A percentile compares a stretch with the other conserved stretches of the same genome.
These are phyloP conservation scores for Bombyx huttoni DNA, from an alignment of 2,888 invertebrate genomes.

Conservation along the genomic window DNA sequence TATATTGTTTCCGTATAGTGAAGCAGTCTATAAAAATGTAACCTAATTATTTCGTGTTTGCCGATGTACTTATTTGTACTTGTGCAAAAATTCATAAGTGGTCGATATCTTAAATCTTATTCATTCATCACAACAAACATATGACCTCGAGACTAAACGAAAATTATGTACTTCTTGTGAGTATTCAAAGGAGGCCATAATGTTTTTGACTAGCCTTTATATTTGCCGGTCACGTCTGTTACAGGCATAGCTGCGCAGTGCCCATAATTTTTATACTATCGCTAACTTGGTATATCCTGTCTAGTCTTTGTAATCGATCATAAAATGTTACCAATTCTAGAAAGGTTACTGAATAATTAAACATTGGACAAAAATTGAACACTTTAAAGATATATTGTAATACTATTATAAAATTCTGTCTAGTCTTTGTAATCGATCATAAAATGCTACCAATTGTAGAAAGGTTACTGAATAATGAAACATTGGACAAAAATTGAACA, in stretches of 20 bases:
- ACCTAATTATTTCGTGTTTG: neutral
- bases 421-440: constrained; percentile 5
- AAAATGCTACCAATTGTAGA: neutral
- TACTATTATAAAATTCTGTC: constrained; percentile 33
- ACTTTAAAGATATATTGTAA: neutral
- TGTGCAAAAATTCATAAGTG: neutral
- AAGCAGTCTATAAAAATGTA: neutral
- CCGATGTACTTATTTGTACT: neutral
- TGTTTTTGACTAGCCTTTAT: constrained; percentile 31
- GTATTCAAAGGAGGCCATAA: constrained; percentile 10
- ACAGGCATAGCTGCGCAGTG: constrained; percentile 18
- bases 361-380: neutral
- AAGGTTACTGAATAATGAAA: neutral
- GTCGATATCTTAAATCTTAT: constrained; percentile 25
- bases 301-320: constrained; percentile 6
- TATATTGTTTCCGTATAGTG: neutral
- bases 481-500: neutral
- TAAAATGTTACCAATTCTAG: neutral
- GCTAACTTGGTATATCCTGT: constrained; percentile 31
- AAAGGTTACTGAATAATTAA: neutral
- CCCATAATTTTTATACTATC: constrained; percentile 22
- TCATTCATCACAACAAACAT: constrained; percentile 17
- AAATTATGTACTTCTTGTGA: constrained; percentile 9
- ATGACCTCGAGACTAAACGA: constrained; percentile 20
- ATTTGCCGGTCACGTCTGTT: constrained; percentile 43